phyloP scores from a whole-genome alignment of 1,140 invertebrate species.

The Eubasilissa regina region DNA sequence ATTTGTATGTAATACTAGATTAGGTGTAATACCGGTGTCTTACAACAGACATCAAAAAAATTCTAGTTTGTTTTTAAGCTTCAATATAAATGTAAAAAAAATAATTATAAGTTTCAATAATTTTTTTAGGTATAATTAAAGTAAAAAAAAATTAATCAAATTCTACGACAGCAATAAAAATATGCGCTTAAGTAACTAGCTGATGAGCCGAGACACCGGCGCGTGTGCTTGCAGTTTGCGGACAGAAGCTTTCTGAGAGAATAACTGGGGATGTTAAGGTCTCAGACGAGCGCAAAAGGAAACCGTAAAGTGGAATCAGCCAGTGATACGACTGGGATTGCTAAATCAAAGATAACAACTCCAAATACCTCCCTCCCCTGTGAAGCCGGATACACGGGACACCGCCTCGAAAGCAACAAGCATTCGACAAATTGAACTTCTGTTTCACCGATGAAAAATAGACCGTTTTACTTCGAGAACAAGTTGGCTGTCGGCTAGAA shows the following conservation, averaged over 20 bases:
- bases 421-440: not conserved
- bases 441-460: not conserved
- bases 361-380: conserved; percentile 29
- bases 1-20: too few relatives aligned
- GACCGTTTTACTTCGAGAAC: not conserved
- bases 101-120: too few relatives aligned
- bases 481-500: too few relatives aligned
- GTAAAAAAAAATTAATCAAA: too few relatives aligned
- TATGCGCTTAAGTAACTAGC: too few relatives aligned
- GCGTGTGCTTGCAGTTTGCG: not conserved
- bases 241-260: not conserved
- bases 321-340: conserved; percentile 60
- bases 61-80: too few relatives aligned
- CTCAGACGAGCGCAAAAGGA: conserved; percentile 52
- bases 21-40: too few relatives aligned
- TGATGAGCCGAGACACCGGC: not conserved
- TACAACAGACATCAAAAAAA: too few relatives aligned
- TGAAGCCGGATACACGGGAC: conserved; percentile 2
- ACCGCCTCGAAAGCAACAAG: not conserved
- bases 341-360: conserved; percentile 61
- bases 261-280: conserved; percentile 50
- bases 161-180: too few relatives aligned
- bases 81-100: too few relatives aligned
- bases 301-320: conserved; percentile 60
- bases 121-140: too few relatives aligned